Conservation (phyloP, 2,113 vertebrate species). For the Cathartes aura region DNA sequence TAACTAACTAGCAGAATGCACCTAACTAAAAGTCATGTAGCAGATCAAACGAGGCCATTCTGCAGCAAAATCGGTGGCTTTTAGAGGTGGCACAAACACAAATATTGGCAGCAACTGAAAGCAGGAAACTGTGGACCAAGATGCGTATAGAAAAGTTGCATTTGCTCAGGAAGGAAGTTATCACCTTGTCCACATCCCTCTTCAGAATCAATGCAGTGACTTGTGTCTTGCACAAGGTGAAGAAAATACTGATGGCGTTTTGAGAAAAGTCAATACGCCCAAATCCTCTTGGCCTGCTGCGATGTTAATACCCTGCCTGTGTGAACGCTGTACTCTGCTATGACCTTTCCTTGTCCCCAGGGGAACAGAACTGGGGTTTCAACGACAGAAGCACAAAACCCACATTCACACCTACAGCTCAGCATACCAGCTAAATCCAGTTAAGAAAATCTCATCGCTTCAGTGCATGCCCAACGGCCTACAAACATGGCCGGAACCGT, state of each 20-base stretch:
- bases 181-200: conserved; percentile 52
- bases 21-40: not conserved
- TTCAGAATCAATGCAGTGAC: not conserved
- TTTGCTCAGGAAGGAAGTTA: conserved; percentile 62
- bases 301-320: not conserved
- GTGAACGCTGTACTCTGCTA: not conserved
- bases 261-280: not conserved
- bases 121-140: conserved; percentile 37
- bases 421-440: not conserved
- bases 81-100: not conserved
- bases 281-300: not conserved
- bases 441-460: not conserved
- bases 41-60: not conserved
- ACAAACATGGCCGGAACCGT: rapidly evolving
- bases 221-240: not conserved
- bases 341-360: not conserved
- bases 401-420: not conserved
- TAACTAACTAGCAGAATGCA: not conserved
- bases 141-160: not conserved
- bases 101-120: not conserved
- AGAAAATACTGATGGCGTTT: not conserved
- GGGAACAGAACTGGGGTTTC: not conserved
- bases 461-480: not conserved
- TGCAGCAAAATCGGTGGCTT: not conserved
- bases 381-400: not conserved